Evolutionary conservation across 1,140 invertebrate genomes (phyloP).

Genomic region (Aphelenchoides fujianensis): DNA sequence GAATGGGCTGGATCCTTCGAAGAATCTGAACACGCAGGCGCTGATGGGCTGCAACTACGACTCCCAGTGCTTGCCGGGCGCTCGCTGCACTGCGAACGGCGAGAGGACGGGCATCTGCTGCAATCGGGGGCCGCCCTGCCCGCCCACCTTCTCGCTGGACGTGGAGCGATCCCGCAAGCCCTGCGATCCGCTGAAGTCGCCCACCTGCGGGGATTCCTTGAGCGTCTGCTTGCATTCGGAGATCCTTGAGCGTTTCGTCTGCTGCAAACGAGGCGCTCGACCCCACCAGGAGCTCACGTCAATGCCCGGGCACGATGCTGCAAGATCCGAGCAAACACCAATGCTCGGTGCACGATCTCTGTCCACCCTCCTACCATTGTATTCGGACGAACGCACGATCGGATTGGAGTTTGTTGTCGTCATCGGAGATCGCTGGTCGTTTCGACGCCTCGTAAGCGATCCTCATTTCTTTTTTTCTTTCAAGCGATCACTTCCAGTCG

Average conservation of each 20-base stretch:
- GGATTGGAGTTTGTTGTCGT: slow-evolving; percentile 20
- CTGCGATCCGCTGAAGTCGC: slow-evolving; percentile 25
- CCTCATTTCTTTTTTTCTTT: background rate
- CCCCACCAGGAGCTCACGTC: slow-evolving; percentile 24
- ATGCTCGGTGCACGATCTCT: slow-evolving; percentile 22
- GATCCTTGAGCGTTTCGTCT: slow-evolving; percentile 29
- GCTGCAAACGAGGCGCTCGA: slow-evolving; percentile 25
- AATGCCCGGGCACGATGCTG: slow-evolving; percentile 32
- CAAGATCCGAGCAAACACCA: slow-evolving; percentile 26
- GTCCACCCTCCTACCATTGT: slow-evolving; percentile 29
- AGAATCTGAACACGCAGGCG: slow-evolving; percentile 23
- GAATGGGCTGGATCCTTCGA: slow-evolving; percentile 7
- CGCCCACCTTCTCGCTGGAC: slow-evolving; percentile 26
- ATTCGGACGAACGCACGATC: slow-evolving; percentile 20
- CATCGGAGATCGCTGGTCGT: slow-evolving; percentile 12
- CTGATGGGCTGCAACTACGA: slow-evolving; percentile 31
- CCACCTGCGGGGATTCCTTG: slow-evolving; percentile 23
- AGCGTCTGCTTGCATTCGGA: slow-evolving; percentile 29
- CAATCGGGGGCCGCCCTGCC: slow-evolving; percentile 20
- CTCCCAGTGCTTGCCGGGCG: slow-evolving; percentile 28
- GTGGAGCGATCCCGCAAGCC: slow-evolving; percentile 24
- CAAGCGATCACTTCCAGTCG: slow-evolving; percentile 20
- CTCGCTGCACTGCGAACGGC: slow-evolving; percentile 23
- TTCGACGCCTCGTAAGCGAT: slow-evolving; percentile 1
- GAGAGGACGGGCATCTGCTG: slow-evolving; percentile 33